Conservation (phyloP, 2,113 vertebrate genomes). For the Neogale vison region DNA sequence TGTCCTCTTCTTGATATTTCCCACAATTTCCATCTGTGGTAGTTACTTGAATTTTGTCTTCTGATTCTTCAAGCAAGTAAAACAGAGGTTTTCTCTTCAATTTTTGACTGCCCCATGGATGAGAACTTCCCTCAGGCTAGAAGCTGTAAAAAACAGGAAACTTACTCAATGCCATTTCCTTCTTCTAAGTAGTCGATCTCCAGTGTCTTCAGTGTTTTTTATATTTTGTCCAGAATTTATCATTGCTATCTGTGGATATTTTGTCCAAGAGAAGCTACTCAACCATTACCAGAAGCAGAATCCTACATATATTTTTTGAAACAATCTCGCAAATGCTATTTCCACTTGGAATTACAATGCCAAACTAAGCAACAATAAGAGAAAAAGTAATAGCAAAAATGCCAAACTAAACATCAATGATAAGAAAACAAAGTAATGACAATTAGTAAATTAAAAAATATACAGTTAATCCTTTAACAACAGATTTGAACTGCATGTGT, state of each 20-base stretch:
- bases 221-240: slow-evolving; percentile 52
- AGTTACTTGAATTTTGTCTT: slow-evolving; percentile 36
- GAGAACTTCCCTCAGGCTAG: not conserved
- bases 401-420: slow-evolving; percentile 34
- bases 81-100: slow-evolving; percentile 21
- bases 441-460: slow-evolving; percentile 35
- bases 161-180: not conserved
- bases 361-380: slow-evolving; percentile 50
- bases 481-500: not conserved
- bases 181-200: slow-evolving; percentile 51
- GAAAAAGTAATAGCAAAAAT: slow-evolving; percentile 41
- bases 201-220: slow-evolving; percentile 34
- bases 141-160: slow-evolving; percentile 51
- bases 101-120: slow-evolving; percentile 7
- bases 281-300: slow-evolving; percentile 41
- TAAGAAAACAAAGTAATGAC: slow-evolving; percentile 31
- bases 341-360: slow-evolving; percentile 51
- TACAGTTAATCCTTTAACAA: not conserved
- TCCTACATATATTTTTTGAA: not conserved
- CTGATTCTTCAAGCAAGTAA: slow-evolving; percentile 39
- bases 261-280: slow-evolving; percentile 1
- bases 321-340: slow-evolving; percentile 30
- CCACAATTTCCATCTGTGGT: not conserved
- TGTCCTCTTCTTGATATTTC: not conserved
- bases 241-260: slow-evolving; percentile 3